Percentiles rank a stretch among this genome's conserved stretches.
phyloP scores from a whole-genome alignment of 2,797 vertebrate species.

The Columba guinea region DNA sequence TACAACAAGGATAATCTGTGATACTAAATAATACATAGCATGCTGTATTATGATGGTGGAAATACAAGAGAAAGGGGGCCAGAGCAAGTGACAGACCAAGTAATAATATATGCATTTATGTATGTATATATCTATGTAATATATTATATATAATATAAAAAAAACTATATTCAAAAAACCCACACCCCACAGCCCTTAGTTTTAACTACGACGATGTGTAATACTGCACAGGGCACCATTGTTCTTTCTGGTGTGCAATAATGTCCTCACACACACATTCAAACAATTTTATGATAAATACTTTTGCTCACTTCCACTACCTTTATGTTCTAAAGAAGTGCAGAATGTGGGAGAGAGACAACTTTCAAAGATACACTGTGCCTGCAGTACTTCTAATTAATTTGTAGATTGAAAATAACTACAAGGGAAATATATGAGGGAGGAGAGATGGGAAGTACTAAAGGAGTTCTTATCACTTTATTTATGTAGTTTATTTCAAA shows the following conservation, averaged over 20 bases:
- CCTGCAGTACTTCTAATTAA: constrained; percentile 59
- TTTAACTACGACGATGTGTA: neutral
- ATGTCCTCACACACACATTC: neutral
- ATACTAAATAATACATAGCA: neutral
- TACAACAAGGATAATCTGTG: neutral
- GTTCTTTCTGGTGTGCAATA: neutral
- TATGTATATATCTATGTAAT: neutral
- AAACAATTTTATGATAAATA: constrained; percentile 45
- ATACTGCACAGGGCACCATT: neutral
- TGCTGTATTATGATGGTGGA: neutral
- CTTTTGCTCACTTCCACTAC: neutral
- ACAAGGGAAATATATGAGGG: constrained; percentile 29
- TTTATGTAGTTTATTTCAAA: constrained; percentile 46
- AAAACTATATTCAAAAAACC: neutral
- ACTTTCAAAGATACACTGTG: neutral
- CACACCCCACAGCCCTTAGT: neutral
- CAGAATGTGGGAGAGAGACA: neutral
- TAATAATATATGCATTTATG: neutral
- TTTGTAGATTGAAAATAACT: constrained; percentile 51
- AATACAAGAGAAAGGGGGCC: neutral
- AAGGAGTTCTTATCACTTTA: constrained; percentile 26
- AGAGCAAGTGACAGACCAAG: neutral
- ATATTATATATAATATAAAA: neutral
- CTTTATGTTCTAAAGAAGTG: constrained; percentile 38
- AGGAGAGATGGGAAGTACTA: neutral